These are phyloP conservation scores for Cephus runcator DNA, from an alignment of 2,888 invertebrate species.

Conservation along the genomic window DNA sequence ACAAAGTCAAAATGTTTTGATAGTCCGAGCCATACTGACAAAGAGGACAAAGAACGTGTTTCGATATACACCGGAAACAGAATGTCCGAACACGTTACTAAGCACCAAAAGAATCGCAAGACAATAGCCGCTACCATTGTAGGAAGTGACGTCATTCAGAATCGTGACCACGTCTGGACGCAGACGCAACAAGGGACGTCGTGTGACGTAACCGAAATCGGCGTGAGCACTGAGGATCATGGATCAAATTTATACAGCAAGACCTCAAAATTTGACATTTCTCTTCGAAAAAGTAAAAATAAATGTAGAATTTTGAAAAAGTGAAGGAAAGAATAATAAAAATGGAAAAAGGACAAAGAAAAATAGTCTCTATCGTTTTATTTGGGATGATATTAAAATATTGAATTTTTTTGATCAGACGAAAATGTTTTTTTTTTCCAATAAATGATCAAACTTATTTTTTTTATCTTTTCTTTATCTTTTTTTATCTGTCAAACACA, in stretches of 20 bases:
- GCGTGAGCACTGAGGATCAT: background rate
- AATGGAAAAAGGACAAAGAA: background rate
- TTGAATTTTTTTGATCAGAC: too few species aligned
- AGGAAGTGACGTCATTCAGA: background rate
- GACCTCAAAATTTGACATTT: background rate
- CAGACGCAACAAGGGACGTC: background rate
- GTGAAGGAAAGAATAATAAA: background rate
- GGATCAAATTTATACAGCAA: background rate
- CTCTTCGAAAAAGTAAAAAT: background rate
- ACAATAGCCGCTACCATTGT: background rate
- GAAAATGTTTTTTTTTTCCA: background rate
- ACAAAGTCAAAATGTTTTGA: background rate
- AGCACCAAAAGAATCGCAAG: background rate
- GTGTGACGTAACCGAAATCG: background rate
- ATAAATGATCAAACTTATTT: background rate
- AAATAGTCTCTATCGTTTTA: background rate
- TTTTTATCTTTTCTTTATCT: too few species aligned
- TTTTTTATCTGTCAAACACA: background rate
- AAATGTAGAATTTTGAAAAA: background rate
- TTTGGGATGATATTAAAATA: too few species aligned
- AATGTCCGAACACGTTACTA: background rate
- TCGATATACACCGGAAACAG: background rate
- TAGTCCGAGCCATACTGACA: background rate
- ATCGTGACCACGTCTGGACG: background rate
- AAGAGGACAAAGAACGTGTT: background rate